phyloP scores from a whole-genome alignment of 2,113 vertebrate species.

The Lagopus leucura region DNA sequence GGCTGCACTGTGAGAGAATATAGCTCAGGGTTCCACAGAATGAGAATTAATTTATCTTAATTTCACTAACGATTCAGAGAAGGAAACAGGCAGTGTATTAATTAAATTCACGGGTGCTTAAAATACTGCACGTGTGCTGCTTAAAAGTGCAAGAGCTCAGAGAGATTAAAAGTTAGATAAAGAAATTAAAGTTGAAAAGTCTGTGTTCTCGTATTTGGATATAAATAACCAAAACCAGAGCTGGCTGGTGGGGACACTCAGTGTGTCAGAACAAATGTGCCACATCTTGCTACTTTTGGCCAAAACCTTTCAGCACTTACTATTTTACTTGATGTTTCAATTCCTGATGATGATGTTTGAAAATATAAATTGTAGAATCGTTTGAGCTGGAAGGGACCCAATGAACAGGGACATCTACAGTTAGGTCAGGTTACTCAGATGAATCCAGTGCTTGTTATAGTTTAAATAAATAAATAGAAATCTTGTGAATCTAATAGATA shows the following conservation, averaged over 20 bases:
- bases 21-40: background rate
- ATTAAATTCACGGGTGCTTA: background rate
- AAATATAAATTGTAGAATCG: background rate
- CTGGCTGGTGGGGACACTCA: background rate
- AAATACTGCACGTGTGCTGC: background rate
- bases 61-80: background rate
- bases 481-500: background rate
- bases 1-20: background rate
- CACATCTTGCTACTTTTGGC: background rate
- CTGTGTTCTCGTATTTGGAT: background rate
- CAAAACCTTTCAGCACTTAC: background rate
- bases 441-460: background rate
- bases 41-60: background rate
- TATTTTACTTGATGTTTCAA: background rate
- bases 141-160: background rate
- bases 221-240: background rate
- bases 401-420: too few relatives aligned
- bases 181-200: background rate
- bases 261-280: background rate
- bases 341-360: background rate
- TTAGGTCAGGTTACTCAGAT: background rate
- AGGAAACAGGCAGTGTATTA: background rate
- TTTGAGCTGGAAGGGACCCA: too few relatives aligned
- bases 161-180: background rate
- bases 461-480: background rate